phyloP scores from a whole-genome alignment of 1,140 invertebrate genomes.

The Battus philenor region DNA sequence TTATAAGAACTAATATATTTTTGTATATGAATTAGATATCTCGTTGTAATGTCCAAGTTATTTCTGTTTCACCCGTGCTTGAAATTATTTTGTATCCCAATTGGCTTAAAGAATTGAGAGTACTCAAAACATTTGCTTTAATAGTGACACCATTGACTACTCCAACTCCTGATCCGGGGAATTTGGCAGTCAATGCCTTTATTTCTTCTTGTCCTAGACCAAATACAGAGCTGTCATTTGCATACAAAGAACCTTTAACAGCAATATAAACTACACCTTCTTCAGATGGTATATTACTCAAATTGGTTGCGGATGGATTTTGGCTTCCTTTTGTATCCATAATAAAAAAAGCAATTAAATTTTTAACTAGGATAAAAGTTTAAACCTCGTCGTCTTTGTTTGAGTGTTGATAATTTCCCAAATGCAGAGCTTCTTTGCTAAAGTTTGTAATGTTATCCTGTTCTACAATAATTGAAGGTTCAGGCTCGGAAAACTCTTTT shows the following conservation, averaged over 20 bases:
- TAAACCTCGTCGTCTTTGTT: slow-evolving; percentile 71
- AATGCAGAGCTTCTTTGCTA: slow-evolving; percentile 75
- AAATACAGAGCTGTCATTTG: slow-evolving; percentile 83
- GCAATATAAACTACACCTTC: slow-evolving; percentile 82
- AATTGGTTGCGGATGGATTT: slow-evolving; percentile 46
- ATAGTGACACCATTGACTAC: slow-evolving; percentile 84
- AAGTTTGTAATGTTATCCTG: slow-evolving; percentile 79
- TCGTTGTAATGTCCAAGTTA: slow-evolving; percentile 88
- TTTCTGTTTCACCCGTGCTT: slow-evolving; percentile 86
- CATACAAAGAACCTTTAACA: slow-evolving; percentile 86
- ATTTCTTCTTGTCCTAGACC: slow-evolving; percentile 82
- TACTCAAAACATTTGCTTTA: slow-evolving; percentile 76
- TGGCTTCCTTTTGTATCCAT: slow-evolving; percentile 64
- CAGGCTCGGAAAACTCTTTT: slow-evolving; percentile 89
- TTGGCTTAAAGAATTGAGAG: slow-evolving; percentile 84
- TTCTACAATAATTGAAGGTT: slow-evolving; percentile 79
- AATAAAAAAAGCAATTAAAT: slow-evolving; percentile 26
- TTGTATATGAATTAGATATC: slow-evolving; percentile 75
- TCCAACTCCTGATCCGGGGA: slow-evolving; percentile 76
- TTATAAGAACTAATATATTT: slow-evolving; percentile 17
- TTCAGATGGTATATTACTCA: slow-evolving; percentile 45
- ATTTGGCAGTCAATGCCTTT: slow-evolving; percentile 80
- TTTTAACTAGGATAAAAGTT: slow-evolving; percentile 22
- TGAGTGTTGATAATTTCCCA: slow-evolving; percentile 52
- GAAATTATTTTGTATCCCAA: slow-evolving; percentile 86